Percentiles rank a stretch among this genome's conserved stretches.
Conservation (phyloP, 2,113 vertebrate genomes). For the Python bivittatus region DNA sequence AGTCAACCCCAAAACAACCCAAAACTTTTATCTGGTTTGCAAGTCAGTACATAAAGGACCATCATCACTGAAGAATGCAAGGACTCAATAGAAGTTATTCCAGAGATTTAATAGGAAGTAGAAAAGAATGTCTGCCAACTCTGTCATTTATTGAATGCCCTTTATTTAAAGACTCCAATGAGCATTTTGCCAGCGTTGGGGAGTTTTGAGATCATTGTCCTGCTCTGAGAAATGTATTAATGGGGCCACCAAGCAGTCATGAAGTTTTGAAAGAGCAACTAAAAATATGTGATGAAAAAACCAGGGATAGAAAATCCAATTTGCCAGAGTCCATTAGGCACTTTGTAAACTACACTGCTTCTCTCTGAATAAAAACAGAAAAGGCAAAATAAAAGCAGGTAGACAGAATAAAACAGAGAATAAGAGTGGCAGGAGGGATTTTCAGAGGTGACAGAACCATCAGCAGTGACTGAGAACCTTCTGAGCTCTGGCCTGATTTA, state of each 20-base stretch:
- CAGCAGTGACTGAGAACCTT: background rate
- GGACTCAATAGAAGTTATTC: background rate
- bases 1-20: too few species aligned
- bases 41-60: too few species aligned
- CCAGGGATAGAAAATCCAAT: background rate
- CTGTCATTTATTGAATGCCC: background rate
- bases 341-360: background rate
- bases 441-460: slow-evolving; percentile 29
- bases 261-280: background rate
- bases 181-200: background rate
- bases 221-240: slow-evolving; percentile 1
- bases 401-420: background rate
- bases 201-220: background rate
- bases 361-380: background rate
- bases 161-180: background rate
- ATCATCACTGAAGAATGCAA: background rate
- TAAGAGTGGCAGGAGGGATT: background rate
- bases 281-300: background rate
- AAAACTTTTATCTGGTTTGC: background rate
- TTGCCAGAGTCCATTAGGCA: background rate
- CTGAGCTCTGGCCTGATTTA: background rate
- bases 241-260: background rate
- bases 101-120: background rate
- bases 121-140: background rate
- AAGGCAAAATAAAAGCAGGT: background rate